Evolutionary conservation across 2,113 vertebrate species (phyloP), one percentile per base, ranked within the genome.

Genomic region (Leucosticte australis): DNA sequence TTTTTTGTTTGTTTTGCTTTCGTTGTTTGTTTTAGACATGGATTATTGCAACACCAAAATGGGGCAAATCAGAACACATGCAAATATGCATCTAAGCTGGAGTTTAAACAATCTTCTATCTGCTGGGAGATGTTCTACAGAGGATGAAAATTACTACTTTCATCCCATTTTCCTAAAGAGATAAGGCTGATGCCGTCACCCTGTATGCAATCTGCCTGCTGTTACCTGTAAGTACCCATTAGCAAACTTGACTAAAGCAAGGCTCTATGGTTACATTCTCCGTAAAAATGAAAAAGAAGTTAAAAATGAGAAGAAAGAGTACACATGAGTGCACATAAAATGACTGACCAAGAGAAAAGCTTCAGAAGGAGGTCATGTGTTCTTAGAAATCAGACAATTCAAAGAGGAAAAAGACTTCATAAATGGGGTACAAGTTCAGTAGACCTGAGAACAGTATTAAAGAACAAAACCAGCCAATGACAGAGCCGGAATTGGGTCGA

Each of bases 1-100:
- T 33, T 33, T 33, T 28, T 12, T 7, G 5, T 15, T 35, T 10
- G 4, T 3, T 18, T n/a, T 7, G 2, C 2, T 21, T 27, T 17
- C 8, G 2, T n/a, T 41, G 30, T 3, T 57, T 33, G 1, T n/a
- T 81, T 90, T 49, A 62, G 56, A 60, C 3, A 11, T 3, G 3
- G 14, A 30, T 33, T 69, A 11, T 26, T 77, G 21, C 9, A 71
- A 84, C 70, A 67, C 1, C 39, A 41, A 75, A 90, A 62, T 21
- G 69, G 5, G 4, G 3, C 33, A 46, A 87, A 65, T 65, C 24
- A 44, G 13, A 33, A 5, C 44, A 11, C 18, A 74, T 62, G 6
- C 12, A 65, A 41, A 85, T 31, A 11, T 49, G 4, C 22, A 41
- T 50, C 14, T 67, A 62, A 24, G 5, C 11, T 64, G 30, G 26